A percentile compares a stretch with the other conserved stretches of the same genome.
Evolutionary conservation across 2,888 invertebrate genomes (phyloP).

Genomic region (Dasypolia templi): DNA sequence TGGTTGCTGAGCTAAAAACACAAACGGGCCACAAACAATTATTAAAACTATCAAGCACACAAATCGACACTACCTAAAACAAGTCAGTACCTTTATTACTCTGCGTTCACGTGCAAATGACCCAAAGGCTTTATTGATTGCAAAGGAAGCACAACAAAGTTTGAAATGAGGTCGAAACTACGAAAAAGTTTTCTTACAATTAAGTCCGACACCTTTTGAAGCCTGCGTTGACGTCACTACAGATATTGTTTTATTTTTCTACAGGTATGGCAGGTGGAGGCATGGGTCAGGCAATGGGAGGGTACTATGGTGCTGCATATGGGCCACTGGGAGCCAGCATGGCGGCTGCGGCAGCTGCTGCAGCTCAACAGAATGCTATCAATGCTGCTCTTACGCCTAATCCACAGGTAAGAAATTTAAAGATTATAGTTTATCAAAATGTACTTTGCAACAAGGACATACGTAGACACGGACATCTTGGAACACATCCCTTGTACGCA

Average conservation of each 20-base stretch:
- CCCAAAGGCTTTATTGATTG: neutral
- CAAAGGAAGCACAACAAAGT: slow-evolving; percentile 6
- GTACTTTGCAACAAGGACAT: too few species aligned
- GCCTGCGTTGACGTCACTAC: slow-evolving; percentile 2
- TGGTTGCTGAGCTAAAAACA: neutral
- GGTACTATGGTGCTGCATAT: slow-evolving; percentile 94
- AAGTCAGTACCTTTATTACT: neutral
- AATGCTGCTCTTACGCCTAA: slow-evolving; percentile 92
- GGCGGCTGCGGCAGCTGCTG: slow-evolving; percentile 93
- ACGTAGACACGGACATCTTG: too few species aligned
- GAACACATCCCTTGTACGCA: too few species aligned
- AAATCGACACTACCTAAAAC: too few species aligned
- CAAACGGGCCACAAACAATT: too few species aligned
- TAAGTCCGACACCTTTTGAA: neutral
- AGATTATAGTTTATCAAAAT: too few species aligned
- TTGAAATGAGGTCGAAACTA: slow-evolving; percentile 3
- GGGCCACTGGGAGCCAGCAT: slow-evolving; percentile 93
- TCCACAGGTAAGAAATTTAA: slow-evolving; percentile 90
- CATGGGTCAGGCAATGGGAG: slow-evolving; percentile 93
- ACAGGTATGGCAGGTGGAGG: slow-evolving; percentile 93
- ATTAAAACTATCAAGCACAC: neutral
- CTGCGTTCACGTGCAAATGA: neutral
- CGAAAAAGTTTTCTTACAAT: slow-evolving; percentile 4
- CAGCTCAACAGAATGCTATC: slow-evolving; percentile 93
- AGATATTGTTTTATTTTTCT: slow-evolving; percentile 32